Evolutionary conservation across 1,140 invertebrate species (phyloP).

Genomic region (Homalodisca vitripennis): DNA sequence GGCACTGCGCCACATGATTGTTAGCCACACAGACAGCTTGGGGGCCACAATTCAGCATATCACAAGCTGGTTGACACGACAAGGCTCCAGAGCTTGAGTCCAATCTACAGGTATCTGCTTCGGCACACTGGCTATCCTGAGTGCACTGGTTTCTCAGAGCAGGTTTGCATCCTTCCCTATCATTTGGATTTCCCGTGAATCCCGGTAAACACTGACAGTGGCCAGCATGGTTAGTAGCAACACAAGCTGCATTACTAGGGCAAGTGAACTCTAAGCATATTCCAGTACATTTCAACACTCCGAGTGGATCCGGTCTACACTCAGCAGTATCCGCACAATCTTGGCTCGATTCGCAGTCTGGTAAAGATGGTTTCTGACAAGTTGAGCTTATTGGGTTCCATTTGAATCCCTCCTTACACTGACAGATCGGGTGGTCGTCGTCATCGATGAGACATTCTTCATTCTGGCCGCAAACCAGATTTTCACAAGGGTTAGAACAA

Average conservation of each 20-base stretch:
- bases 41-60: constrained; percentile 73
- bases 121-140: constrained; percentile 77
- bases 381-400: constrained; percentile 78
- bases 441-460: constrained; percentile 72
- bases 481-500: constrained; percentile 76
- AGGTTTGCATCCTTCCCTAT: constrained; percentile 77
- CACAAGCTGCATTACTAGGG: constrained; percentile 76
- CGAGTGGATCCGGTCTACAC: constrained; percentile 78
- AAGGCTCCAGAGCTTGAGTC: constrained; percentile 48
- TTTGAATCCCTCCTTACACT: constrained; percentile 70
- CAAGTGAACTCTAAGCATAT: constrained; percentile 80
- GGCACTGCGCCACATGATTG: constrained; percentile 84
- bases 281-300: constrained; percentile 76
- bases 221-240: constrained; percentile 69
- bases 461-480: constrained; percentile 74
- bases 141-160: constrained; percentile 69
- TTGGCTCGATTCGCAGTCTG: constrained; percentile 68
- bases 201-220: constrained; percentile 77
- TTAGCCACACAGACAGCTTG: constrained; percentile 82
- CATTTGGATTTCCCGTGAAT: constrained; percentile 83
- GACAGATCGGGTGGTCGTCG: constrained; percentile 66
- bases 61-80: constrained; percentile 72
- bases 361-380: constrained; percentile 82
- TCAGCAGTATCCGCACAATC: constrained; percentile 69
- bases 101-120: constrained; percentile 67